Evolutionary conservation across 30 jellyfish, hydroid and myxozoan genomes (phyloP).

Genomic region (Aurelia coerulea): DNA sequence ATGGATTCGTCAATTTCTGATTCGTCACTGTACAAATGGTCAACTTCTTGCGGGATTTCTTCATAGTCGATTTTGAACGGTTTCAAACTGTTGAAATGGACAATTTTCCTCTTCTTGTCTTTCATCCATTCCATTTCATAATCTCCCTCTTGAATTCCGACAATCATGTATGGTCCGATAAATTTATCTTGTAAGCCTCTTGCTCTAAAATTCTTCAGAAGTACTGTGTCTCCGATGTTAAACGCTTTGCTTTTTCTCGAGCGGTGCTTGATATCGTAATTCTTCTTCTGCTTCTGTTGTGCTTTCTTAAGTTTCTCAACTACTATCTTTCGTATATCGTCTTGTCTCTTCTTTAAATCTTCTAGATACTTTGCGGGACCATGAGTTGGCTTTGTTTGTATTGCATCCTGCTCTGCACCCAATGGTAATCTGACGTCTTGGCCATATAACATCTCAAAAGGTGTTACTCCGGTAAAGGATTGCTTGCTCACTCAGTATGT

Average conservation of each 20-base stretch:
- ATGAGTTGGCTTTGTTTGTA: background rate
- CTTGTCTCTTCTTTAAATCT: background rate
- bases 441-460: slow-evolving; percentile 56
- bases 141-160: background rate
- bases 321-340: slow-evolving; percentile 6
- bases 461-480: slow-evolving; percentile 33
- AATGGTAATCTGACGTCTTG: slow-evolving; percentile 37
- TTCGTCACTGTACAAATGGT: no score
- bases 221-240: background rate
- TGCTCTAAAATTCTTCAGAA: background rate
- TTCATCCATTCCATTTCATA: no score
- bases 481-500: slow-evolving; percentile 25
- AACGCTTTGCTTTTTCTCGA: background rate
- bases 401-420: slow-evolving; percentile 1
- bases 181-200: slow-evolving; percentile 7
- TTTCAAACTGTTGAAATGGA: no score
- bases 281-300: slow-evolving; percentile 12
- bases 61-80: no score
- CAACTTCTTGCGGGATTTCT: no score
- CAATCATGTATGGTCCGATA: background rate
- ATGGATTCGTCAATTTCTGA: no score
- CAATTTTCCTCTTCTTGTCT: no score
- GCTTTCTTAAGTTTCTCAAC: slow-evolving; percentile 12
- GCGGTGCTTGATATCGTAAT: background rate
- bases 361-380: background rate